Evolutionary conservation across 2,797 vertebrate species (phyloP).

Genomic region (Gymnodraco acuticeps): DNA sequence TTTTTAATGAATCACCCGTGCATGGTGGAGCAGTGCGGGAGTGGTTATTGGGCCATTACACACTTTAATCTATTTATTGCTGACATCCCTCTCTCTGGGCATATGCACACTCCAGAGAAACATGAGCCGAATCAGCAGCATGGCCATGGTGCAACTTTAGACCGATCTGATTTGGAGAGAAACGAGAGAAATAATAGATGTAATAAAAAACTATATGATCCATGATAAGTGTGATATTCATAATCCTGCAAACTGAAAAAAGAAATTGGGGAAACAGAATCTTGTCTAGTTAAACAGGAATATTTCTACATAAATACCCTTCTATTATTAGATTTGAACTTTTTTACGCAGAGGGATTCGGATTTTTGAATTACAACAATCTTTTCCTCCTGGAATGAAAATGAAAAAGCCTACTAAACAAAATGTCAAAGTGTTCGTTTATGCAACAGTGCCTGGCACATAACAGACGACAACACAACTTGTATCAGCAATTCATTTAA

Average conservation of each 20-base stretch:
- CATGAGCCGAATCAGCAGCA: slow-evolving; percentile 55
- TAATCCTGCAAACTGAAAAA: not conserved
- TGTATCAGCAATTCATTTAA: too few relatives aligned
- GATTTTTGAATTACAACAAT: not conserved
- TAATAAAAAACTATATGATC: not conserved
- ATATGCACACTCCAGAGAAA: slow-evolving; percentile 65
- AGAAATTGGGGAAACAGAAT: not conserved
- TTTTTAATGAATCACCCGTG: slow-evolving; percentile 57
- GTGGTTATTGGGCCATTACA: slow-evolving; percentile 71
- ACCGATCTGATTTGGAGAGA: slow-evolving; percentile 39
- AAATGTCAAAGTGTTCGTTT: too few relatives aligned
- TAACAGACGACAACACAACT: too few relatives aligned
- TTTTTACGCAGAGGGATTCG: not conserved
- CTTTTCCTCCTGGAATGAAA: too few relatives aligned
- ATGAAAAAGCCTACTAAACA: too few relatives aligned
- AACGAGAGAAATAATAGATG: slow-evolving; percentile 6
- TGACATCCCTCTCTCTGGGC: slow-evolving; percentile 59
- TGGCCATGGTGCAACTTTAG: slow-evolving; percentile 55
- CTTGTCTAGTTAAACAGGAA: not conserved
- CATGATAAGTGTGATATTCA: not conserved
- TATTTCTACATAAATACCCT: not conserved
- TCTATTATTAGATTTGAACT: not conserved
- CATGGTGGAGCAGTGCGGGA: slow-evolving; percentile 56
- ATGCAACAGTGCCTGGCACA: too few relatives aligned
- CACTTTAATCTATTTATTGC: slow-evolving; percentile 81